Percentiles rank a stretch among this genome's conserved stretches.
phyloP scores from a whole-genome alignment of 2,888 invertebrate species.

The Shargacucullia verbasci region DNA sequence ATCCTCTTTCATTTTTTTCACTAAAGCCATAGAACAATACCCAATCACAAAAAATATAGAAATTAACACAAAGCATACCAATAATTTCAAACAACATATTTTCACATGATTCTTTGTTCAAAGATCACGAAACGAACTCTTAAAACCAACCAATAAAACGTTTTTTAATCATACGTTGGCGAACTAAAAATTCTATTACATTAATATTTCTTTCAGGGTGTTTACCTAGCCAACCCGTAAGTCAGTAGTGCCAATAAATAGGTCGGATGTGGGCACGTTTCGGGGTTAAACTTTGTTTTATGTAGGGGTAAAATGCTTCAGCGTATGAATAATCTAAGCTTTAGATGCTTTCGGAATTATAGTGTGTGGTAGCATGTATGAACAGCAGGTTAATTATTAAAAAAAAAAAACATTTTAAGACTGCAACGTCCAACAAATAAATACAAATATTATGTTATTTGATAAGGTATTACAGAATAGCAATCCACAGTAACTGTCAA shows the following conservation, averaged over 20 bases:
- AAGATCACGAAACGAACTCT: slow-evolving; percentile 11
- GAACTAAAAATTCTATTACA: slow-evolving; percentile 53
- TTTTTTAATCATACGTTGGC: slow-evolving; percentile 16
- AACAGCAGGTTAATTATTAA: too few species aligned
- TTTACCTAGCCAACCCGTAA: slow-evolving; percentile 41
- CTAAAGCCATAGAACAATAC: too few species aligned
- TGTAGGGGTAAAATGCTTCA: slow-evolving; percentile 37
- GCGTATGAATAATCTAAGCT: slow-evolving; percentile 14
- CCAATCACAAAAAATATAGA: not conserved
- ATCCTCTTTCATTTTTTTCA: too few species aligned
- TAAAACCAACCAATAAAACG: slow-evolving; percentile 3
- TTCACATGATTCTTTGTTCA: slow-evolving; percentile 1
- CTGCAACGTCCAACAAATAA: too few species aligned
- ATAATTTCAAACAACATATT: too few species aligned
- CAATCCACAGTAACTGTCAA: too few species aligned
- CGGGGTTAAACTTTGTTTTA: slow-evolving; percentile 60
- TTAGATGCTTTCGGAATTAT: not conserved
- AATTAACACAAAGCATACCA: too few species aligned
- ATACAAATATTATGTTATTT: too few species aligned
- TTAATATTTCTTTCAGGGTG: slow-evolving; percentile 58
- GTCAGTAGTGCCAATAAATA: slow-evolving; percentile 61
- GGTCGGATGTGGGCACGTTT: slow-evolving; percentile 58
- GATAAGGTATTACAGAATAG: too few species aligned
- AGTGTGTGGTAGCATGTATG: too few species aligned
- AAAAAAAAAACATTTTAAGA: too few species aligned